phyloP scores from a whole-genome alignment of 2,113 vertebrate genomes.

The Tiliqua scincoides region DNA sequence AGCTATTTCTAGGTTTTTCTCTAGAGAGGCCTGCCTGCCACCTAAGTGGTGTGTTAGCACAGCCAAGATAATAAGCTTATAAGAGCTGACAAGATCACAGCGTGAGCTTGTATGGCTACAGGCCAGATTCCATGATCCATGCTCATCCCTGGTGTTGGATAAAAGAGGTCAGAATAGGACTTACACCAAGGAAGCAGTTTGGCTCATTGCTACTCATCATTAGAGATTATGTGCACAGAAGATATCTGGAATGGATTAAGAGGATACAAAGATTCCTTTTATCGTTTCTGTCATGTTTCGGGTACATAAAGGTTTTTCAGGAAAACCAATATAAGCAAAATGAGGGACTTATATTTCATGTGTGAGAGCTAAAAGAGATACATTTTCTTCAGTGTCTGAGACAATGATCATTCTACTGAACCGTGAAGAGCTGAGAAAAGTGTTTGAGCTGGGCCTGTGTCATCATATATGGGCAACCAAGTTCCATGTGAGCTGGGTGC shows the following conservation, averaged over 20 bases:
- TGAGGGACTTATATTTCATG: constrained; percentile 45
- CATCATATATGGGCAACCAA: constrained; percentile 45
- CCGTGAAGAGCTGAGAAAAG: constrained; percentile 60
- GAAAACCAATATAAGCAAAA: constrained; percentile 37
- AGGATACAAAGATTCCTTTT: constrained; percentile 35
- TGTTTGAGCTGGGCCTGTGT: constrained; percentile 47
- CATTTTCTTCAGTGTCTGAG: constrained; percentile 44
- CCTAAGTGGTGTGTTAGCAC: not conserved
- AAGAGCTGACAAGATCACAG: not conserved
- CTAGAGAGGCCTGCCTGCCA: not conserved
- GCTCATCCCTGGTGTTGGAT: not conserved
- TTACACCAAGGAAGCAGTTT: not conserved
- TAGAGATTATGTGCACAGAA: not conserved
- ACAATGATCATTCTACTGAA: constrained; percentile 54
- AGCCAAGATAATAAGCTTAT: not conserved
- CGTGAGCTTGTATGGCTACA: not conserved
- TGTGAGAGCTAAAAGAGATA: constrained; percentile 47
- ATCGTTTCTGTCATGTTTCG: constrained; percentile 28
- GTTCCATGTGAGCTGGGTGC: constrained; percentile 36
- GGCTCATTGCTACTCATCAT: not conserved
- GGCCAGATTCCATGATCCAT: not conserved
- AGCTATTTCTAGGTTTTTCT: not conserved
- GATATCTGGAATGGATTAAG: constrained; percentile 23
- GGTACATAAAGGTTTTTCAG: constrained; percentile 8
- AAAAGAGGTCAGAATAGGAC: not conserved